These are phyloP conservation scores for Enteromius mattozi DNA, from an alignment of 2,797 vertebrate genomes.

Conservation along the genomic window DNA sequence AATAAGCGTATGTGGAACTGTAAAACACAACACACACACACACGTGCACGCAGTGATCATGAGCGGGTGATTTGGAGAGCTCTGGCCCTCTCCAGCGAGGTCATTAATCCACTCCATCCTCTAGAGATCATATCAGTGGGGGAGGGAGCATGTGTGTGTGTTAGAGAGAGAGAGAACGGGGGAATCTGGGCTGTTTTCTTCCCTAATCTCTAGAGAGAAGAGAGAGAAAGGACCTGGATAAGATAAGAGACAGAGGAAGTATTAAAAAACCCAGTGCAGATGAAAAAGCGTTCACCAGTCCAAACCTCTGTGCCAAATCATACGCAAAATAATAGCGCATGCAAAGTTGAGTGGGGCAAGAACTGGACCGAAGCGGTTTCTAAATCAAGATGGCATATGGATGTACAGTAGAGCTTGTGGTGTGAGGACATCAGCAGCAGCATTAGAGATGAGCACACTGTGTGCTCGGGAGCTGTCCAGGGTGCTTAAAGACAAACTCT, in stretches of 20 bases:
- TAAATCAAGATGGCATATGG: slow-evolving; percentile 8
- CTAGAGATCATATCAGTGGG: slow-evolving; percentile 57
- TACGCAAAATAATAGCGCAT: background rate
- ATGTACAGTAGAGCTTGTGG: background rate
- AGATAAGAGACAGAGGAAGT: slow-evolving; percentile 42
- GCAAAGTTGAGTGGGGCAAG: background rate
- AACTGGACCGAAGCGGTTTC: slow-evolving; percentile 1
- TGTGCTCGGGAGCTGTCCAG: slow-evolving; percentile 37
- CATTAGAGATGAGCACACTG: background rate
- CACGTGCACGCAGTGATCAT: slow-evolving; percentile 43
- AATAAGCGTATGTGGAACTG: background rate
- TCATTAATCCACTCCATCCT: slow-evolving; percentile 66
- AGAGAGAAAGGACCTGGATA: slow-evolving; percentile 49
- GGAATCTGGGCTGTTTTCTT: slow-evolving; percentile 55
- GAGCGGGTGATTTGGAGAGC: slow-evolving; percentile 60
- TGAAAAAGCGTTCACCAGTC: slow-evolving; percentile 7
- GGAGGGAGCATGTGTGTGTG: slow-evolving; percentile 31
- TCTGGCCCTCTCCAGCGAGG: slow-evolving; percentile 63
- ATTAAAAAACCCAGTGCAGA: slow-evolving; percentile 44
- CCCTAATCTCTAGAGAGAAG: slow-evolving; percentile 61
- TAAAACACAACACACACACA: slow-evolving; percentile 33
- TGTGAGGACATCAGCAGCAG: slow-evolving; percentile 1
- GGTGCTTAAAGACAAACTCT: slow-evolving; percentile 30
- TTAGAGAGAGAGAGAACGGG: slow-evolving; percentile 18
- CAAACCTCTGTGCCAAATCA: background rate